Base-by-base conservation (phyloP, 2,888 invertebrate species). In the Dione juno region DNA sequence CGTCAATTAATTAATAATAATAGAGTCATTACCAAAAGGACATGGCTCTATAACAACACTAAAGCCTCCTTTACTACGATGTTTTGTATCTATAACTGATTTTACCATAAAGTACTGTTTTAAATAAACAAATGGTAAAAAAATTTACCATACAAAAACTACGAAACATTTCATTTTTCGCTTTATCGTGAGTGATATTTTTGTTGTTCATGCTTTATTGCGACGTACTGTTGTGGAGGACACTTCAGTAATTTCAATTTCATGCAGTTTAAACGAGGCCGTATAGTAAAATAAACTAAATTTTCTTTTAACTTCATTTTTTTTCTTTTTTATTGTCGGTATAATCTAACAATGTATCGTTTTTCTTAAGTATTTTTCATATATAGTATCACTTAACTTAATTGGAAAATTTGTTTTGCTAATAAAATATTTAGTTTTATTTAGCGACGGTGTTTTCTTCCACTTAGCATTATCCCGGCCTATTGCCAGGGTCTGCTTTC, bases 231-330 rank as follows among this genome's bases (percentile, higher is more conserved):
- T 40, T 45, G n/a, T 35, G 28, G 45, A 43, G 59, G 59, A 43
- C 28, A 64, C 48, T 64, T 50, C 37, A 50, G 50, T 14, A 64
- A 64, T 50, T 64, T 64, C 63, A 50, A 64, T 64, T 64, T 50
- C 50, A 37, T 64, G 50, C 50, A 37, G 50, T 35, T 61, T 61
- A 45, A 61, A n/a, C 61, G 28, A 45, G 45, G 45, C n/a, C 45
- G 61, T 16, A 28, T 28, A 61, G 43, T 16, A 45, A 61, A 21
- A 35, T 35, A 61, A 61, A 16, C 45, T 14, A 28, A 11, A 14
- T 59, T 43, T 13, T 9, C 19, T 59, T 59, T 43, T 28, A 43
- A 11, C 57, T 40, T 40, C 9, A 19, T 40, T 10, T 37, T n/a
- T 11, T 57, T 19, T 40, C 16, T n/a, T 11, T 57, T 19, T 40